Evolutionary conservation across 2,113 vertebrate genomes (phyloP), one percentile per base, ranked within the genome.

Genomic region (Eretmochelys imbricata): DNA sequence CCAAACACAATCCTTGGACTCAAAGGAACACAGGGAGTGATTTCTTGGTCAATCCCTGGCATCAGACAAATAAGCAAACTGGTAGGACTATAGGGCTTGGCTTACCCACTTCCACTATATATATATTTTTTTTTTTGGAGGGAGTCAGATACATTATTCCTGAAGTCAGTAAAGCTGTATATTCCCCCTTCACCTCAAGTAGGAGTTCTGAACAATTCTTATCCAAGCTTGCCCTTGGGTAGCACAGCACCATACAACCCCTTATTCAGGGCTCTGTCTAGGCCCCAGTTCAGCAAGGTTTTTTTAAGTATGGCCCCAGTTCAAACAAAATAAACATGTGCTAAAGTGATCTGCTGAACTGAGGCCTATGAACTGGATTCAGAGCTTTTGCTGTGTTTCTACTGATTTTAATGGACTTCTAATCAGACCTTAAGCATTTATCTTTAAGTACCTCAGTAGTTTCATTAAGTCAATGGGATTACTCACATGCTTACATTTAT

Each of bases 1-100:
- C 8, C 50, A 2, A 27, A 2, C 62, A 12, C 10, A 53, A 51
- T 12, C 22, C 20, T 49, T 1, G 1, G 6, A 14, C 38, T 1
- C 9, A 82, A 3, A 3, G 5, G 3, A 81, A 93, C 92, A 82
- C 5, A 69, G 31, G 24, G 91, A 85, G 6, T 38, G 20, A 4
- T 31, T 46, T 85, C 14, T 19, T n/a, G 5, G 8, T 53, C 29
- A 85, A 79, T 82, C 80, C 75, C 80, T 51, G 10, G 20, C 1
- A 6, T 84, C 13, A 90, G 65, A 78, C 12, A 42, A 75, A 89
- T 20, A 51, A 51, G 8, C 13, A 9, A 76, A 3, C 84, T 17
- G 29, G 5, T 78, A 92, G 88, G 31, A 38, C 3, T 1, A n/a
- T 22, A 82, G 69, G 54, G 2, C 4, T 88, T 85, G 84, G 1